Evolutionary conservation across 2,113 vertebrate species (phyloP), one percentile per base, ranked within the genome.

Genomic region (Saiga tatarica): DNA sequence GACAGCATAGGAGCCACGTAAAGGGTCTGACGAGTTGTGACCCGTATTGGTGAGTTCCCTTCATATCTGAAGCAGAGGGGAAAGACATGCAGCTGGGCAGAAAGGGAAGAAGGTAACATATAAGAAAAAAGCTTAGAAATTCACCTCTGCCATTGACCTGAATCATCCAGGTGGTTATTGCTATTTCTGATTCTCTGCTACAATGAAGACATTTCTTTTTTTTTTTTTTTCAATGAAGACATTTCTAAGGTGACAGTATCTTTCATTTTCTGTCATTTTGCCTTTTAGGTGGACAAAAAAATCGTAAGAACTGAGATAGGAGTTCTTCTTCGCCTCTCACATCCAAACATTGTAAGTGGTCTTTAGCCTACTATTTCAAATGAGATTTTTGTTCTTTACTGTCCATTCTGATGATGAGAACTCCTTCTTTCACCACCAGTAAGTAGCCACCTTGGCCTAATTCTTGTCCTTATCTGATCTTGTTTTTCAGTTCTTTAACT

Each of bases 221-320:
- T n/a, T n/a, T n/a, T n/a, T n/a, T n/a, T n/a, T n/a, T n/a, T n/a
- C 7, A 93, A 7, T 28, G 64, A 93, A n/a, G 33, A 83, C 57
- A 33, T 94, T 96, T 97, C 71, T 94, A 9, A 92, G 4, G 11
- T 89, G 36, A 81, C 36, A 19, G 13, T 14, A 60, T 10, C 67
- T 98, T 97, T 98, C 81, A 36, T 11, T 85, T 96, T 92, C 47
- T 97, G 28, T 89, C 30, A 25, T 94, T 97, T 85, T 98, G 36
- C 39, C 83, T 98, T 98, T 97, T 98, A 99, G 99, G 99, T 99
- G 98, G 99, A 99, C 98, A 99, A 99, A 98, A 99, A 99, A 98
- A 99, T 99, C 76, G 99, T 99, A 53, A 99, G 99, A 94, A 99
- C 99, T 19, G 99, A 99, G 98, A 99, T 99, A 92, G 99, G 99